Conservation (phyloP, 92 coral and sea anemone species). For the Porites lobata region DNA sequence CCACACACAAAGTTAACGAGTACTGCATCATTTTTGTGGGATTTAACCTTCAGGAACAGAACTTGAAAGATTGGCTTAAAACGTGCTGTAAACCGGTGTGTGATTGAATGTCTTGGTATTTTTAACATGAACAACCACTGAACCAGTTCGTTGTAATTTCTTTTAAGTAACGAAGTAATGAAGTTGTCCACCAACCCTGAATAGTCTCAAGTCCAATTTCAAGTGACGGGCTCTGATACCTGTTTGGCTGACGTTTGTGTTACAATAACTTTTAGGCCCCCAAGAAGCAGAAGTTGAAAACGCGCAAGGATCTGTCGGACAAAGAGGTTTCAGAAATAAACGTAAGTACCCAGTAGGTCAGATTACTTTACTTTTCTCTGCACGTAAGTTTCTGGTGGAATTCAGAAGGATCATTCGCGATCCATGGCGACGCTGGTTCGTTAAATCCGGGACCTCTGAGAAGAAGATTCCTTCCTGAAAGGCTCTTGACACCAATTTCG, state of each 20-base stretch:
- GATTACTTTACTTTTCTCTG: neutral
- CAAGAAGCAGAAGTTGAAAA: slow-evolving; percentile 65
- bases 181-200: too few species aligned
- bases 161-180: neutral
- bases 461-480: neutral
- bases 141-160: neutral
- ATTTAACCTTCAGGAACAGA: slow-evolving; percentile 72
- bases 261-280: slow-evolving; percentile 60
- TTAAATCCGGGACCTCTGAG: neutral
- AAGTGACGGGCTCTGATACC: too few species aligned
- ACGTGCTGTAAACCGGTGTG: slow-evolving; percentile 79
- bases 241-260: neutral
- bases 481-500: too few species aligned
- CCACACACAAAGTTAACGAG: slow-evolving; percentile 43
- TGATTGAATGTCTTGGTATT: neutral
- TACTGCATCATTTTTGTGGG: slow-evolving; percentile 83
- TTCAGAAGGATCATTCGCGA: neutral
- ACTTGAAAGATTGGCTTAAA: slow-evolving; percentile 81
- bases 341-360: slow-evolving; percentile 49
- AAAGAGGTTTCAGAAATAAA: slow-evolving; percentile 67
- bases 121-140: neutral
- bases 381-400: too few species aligned
- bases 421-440: neutral
- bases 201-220: neutral
- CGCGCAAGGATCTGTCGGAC: slow-evolving; percentile 70